Percentiles rank a stretch among this genome's conserved stretches.
Evolutionary conservation across 2,888 invertebrate genomes (phyloP).

Genomic region (Polymixis lichenea): DNA sequence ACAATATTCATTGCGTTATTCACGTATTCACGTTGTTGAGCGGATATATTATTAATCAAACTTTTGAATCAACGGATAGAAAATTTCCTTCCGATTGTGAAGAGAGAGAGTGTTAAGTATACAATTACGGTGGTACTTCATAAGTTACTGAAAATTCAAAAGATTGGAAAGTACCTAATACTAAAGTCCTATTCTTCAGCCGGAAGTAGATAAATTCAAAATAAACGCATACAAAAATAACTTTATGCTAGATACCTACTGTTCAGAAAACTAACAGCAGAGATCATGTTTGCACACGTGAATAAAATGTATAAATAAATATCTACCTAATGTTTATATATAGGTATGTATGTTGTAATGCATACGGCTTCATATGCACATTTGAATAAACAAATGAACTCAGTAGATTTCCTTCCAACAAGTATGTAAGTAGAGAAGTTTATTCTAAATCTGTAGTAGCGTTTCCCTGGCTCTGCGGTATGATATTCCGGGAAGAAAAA

Average conservation of each 20-base stretch:
- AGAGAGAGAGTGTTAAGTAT: too few relatives aligned
- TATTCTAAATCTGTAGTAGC: neutral
- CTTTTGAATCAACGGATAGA: too few relatives aligned
- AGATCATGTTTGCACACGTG: constrained; percentile 25
- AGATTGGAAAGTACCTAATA: too few relatives aligned
- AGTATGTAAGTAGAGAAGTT: neutral
- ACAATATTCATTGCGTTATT: too few relatives aligned
- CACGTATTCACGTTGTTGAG: too few relatives aligned
- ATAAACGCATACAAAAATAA: constrained; percentile 22
- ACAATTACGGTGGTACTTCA: too few relatives aligned
- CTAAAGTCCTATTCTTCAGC: neutral
- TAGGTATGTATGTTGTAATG: neutral
- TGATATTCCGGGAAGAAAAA: neutral
- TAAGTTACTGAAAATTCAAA: neutral
- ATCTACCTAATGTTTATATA: neutral
- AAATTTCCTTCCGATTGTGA: too few relatives aligned
- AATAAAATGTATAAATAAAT: constrained; percentile 6
- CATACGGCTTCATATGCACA: constrained; percentile 38
- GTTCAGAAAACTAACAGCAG: neutral
- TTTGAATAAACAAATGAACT: constrained; percentile 48
- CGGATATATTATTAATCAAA: neutral
- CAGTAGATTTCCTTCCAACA: constrained; percentile 36
- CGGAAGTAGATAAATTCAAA: constrained; percentile 2
- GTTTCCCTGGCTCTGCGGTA: neutral
- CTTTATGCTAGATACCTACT: constrained; percentile 4